phyloP scores from a whole-genome alignment of 2,888 invertebrate species.

The Abrostola triplasia region DNA sequence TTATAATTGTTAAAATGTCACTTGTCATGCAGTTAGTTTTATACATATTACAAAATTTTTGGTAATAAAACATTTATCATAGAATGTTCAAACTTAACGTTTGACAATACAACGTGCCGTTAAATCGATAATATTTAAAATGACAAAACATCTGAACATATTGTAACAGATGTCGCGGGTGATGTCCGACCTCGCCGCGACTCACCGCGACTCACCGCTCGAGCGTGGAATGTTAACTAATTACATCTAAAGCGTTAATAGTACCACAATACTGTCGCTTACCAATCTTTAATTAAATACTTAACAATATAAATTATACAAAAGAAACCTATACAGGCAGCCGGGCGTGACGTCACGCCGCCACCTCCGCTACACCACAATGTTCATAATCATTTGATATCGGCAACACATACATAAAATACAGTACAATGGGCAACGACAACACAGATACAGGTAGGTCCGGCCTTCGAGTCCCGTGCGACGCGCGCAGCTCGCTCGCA shows the following conservation, averaged over 20 bases:
- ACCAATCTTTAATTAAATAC: conserved; percentile 80
- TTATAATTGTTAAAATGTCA: conserved; percentile 69
- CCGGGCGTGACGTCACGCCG: conserved; percentile 37
- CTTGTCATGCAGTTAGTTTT: conserved; percentile 84
- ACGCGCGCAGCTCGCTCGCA: conserved; percentile 7
- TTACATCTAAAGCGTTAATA: conserved; percentile 78
- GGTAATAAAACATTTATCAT: conserved; percentile 70
- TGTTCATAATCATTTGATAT: conserved; percentile 43
- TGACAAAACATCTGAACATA: conserved; percentile 58
- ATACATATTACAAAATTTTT: conserved; percentile 68
- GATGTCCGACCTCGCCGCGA: conserved; percentile 55
- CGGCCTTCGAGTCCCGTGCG: conserved; percentile 16
- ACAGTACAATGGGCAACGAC: conserved; percentile 67
- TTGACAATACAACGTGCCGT: conserved; percentile 53
- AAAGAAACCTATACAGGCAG: conserved; percentile 66
- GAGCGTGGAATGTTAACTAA: conserved; percentile 84
- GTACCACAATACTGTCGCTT: conserved; percentile 81
- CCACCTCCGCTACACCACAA: conserved; percentile 46
- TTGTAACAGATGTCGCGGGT: conserved; percentile 60
- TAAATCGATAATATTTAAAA: conserved; percentile 46
- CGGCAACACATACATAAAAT: conserved; percentile 71
- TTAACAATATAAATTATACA: conserved; percentile 71
- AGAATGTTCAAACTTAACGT: conserved; percentile 65
- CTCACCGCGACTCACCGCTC: conserved; percentile 37
- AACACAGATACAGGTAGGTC: conserved; percentile 54